Conservation (phyloP, 2,797 vertebrate species). For the Tamandua tetradactyla region DNA sequence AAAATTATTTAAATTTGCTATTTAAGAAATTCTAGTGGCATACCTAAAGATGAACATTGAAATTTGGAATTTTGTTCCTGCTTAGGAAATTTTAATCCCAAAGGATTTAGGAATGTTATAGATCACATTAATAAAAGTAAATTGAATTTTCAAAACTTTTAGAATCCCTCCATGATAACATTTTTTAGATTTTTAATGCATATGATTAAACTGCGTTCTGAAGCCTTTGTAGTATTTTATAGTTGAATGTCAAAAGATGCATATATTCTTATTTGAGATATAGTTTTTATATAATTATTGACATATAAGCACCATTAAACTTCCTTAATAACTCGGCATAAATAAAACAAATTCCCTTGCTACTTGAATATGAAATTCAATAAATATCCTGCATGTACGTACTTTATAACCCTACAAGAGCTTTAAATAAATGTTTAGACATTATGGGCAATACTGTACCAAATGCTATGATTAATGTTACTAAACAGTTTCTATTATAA, state of each 20-base stretch:
- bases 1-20: background rate
- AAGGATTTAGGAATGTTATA: background rate
- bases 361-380: constrained; percentile 51
- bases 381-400: background rate
- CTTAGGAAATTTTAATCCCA: background rate
- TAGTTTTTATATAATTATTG: background rate
- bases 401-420: constrained; percentile 53
- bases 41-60: background rate
- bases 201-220: too few species aligned
- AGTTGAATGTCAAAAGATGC: background rate
- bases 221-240: too few species aligned
- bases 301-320: background rate
- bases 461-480: constrained; percentile 77
- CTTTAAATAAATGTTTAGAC: constrained; percentile 79
- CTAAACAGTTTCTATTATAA: constrained; percentile 79
- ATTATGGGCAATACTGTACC: constrained; percentile 53
- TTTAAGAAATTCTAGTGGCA: constrained; percentile 11
- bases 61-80: background rate
- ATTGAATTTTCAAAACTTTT: background rate
- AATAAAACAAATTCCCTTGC: background rate
- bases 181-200: too few species aligned
- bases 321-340: background rate
- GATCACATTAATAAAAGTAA: background rate
- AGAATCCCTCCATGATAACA: background rate
- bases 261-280: background rate